Evolutionary conservation across 2,113 vertebrate genomes (phyloP), one percentile per base, ranked within the genome.

Genomic region (Nibea coibor): DNA sequence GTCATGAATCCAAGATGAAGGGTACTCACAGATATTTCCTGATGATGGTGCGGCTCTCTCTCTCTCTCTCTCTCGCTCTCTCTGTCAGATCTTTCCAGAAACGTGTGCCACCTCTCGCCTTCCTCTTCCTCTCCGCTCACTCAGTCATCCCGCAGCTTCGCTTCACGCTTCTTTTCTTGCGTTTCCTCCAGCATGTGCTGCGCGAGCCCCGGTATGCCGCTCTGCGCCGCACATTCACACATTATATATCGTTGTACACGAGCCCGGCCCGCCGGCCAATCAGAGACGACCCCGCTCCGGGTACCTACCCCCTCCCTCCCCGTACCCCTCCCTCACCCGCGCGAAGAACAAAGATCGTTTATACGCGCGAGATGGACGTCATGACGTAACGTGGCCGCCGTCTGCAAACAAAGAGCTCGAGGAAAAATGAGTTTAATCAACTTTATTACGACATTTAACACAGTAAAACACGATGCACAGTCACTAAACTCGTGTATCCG

Each of bases 1-100:
- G 8, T 4, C 1, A 51, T 48, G 72, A 26, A 39, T 17, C 1
- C 19, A 31, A 31, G 35, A 51, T 10, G 39, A 28, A 45, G 61
- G 63, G 17, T 59, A 83, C 86, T 87, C 74, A 87, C 86, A 17
- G 50, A 17, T 73, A 15, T 10, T 14, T 64, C 63, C 28, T 1
- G 35, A 16, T 1, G 35, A 20, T 2, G 51, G 20, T 2, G 43
- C 22, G 11, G 7, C 5, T 45, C 17, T n/a, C 22, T 45, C 43
- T 14, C 43, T 45, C 11, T 43, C 43, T 43, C 1, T 43, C 11
- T 14, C 1, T 45, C 11, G 14, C 2, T 35, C 7, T 35, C 7
- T 35, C 31, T 3, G 10, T 5, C 28, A 31, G 28, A 31, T 31
- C 28, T 31, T 31, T 31, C 28, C 28, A 31, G 28, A 31, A 31